A percentile compares a stretch with the other conserved stretches of the same genome.
Conservation (phyloP, 2,888 invertebrate species). For the Amblyjoppa fuscipennis region DNA sequence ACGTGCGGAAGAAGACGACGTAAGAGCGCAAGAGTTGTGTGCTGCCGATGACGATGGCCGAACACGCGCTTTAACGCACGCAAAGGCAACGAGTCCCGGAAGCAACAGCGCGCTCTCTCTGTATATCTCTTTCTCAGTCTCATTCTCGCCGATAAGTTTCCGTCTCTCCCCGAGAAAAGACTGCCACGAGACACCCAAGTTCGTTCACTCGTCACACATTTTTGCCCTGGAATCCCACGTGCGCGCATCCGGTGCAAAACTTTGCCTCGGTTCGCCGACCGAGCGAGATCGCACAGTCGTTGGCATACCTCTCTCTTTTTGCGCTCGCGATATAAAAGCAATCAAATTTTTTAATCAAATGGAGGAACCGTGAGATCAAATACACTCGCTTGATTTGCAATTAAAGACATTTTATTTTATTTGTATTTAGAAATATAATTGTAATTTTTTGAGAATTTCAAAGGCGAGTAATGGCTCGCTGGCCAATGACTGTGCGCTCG, state of each 20-base stretch:
- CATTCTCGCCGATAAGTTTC: constrained; percentile 3
- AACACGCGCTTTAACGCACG: constrained; percentile 49
- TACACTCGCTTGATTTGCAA: not conserved
- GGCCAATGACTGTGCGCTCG: constrained; percentile 15
- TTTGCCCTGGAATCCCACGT: constrained; percentile 73
- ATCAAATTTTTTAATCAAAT: not conserved
- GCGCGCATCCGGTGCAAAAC: constrained; percentile 64
- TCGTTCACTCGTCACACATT: constrained; percentile 73
- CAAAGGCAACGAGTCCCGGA: constrained; percentile 57
- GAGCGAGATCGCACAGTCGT: not conserved
- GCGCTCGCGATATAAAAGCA: not conserved
- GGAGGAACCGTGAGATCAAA: not conserved
- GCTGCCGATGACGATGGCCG: constrained; percentile 53
- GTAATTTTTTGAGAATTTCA: not conserved
- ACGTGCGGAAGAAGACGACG: constrained; percentile 21
- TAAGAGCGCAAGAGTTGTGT: constrained; percentile 37
- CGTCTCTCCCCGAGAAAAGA: constrained; percentile 5
- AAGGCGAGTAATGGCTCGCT: not conserved
- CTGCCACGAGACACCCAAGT: constrained; percentile 61
- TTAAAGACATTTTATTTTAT: not conserved
- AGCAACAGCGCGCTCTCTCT: constrained; percentile 26
- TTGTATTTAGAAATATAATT: not conserved
- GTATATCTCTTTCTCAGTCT: constrained; percentile 18
- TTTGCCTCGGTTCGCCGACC: constrained; percentile 54
- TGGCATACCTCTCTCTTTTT: constrained; percentile 1